Conservation (phyloP, 1,140 invertebrate species). For the Macrotrachela quadricornifera region DNA sequence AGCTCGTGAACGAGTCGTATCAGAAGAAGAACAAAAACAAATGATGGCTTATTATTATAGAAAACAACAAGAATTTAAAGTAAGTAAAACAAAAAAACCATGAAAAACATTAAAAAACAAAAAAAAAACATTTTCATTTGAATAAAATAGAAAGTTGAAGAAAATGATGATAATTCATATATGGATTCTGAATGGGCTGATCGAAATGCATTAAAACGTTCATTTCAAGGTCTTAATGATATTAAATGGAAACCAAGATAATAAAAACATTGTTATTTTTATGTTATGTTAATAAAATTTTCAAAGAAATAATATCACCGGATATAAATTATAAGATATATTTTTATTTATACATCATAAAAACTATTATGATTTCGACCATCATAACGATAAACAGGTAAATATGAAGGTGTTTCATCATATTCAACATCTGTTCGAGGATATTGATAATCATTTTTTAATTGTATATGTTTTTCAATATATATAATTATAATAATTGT, state of each 20-base stretch:
- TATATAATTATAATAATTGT: too few species aligned
- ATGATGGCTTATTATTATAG: conserved; percentile 66
- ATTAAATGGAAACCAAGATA: background rate
- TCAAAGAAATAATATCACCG: too few species aligned
- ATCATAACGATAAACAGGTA: too few species aligned
- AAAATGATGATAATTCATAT: conserved; percentile 30
- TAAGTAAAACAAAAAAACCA: background rate
- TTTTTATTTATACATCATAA: too few species aligned
- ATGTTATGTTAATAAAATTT: too few species aligned
- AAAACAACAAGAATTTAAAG: conserved; percentile 59
- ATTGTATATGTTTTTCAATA: too few species aligned
- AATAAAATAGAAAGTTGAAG: conserved; percentile 25
- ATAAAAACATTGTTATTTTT: too few species aligned
- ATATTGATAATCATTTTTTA: too few species aligned
- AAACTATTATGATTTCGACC: too few species aligned
- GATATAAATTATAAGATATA: too few species aligned
- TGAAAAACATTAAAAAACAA: background rate
- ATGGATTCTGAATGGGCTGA: conserved; percentile 33
- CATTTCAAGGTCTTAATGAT: conserved; percentile 9
- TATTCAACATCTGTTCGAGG: too few species aligned
- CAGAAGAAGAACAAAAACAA: conserved; percentile 57
- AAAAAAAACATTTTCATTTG: background rate
- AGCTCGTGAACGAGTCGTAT: conserved; percentile 61
- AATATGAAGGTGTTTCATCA: too few species aligned
- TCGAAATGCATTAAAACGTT: conserved; percentile 20